Evolutionary conservation across 2,797 vertebrate species (phyloP).

Genomic region (Scomberomorus guttatus): DNA sequence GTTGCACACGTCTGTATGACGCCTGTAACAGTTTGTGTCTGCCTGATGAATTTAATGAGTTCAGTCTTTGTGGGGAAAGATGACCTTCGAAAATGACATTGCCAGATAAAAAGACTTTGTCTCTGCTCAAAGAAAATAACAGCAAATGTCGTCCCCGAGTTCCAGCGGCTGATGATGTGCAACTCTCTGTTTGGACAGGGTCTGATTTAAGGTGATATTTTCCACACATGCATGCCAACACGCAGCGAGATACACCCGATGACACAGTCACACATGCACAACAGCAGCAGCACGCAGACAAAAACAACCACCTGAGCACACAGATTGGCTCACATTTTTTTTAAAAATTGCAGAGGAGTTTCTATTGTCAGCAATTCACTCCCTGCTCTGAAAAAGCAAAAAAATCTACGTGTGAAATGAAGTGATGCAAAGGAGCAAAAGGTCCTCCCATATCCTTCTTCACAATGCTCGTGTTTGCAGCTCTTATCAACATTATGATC

Average conservation of each 20-base stretch:
- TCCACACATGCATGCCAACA: not conserved
- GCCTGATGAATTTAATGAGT: conserved; percentile 60
- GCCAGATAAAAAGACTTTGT: conserved; percentile 56
- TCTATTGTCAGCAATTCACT: conserved; percentile 35
- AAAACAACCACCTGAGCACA: conserved; percentile 6
- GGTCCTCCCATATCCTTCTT: conserved; percentile 36
- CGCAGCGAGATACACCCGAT: not conserved
- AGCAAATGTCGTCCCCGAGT: conserved; percentile 57
- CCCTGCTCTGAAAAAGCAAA: conserved; percentile 7
- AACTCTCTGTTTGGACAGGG: conserved; percentile 14
- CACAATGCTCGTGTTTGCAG: conserved; percentile 30
- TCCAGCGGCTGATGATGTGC: conserved; percentile 43
- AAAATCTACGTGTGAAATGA: conserved; percentile 48
- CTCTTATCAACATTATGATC: conserved; percentile 51
- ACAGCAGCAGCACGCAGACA: not conserved
- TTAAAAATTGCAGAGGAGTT: conserved; percentile 25
- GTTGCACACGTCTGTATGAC: conserved; percentile 6
- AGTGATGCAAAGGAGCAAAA: conserved; percentile 43
- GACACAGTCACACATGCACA: conserved; percentile 1
- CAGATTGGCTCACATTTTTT: not conserved
- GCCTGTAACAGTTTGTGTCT: conserved; percentile 35
- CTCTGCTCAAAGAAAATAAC: conserved; percentile 60
- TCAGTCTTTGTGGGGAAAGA: conserved; percentile 59
- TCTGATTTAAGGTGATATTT: conserved; percentile 34
- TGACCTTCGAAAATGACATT: conserved; percentile 71